These are phyloP conservation scores for Ophion ellenae DNA, from an alignment of 2,888 invertebrate species.

Conservation along the genomic window DNA sequence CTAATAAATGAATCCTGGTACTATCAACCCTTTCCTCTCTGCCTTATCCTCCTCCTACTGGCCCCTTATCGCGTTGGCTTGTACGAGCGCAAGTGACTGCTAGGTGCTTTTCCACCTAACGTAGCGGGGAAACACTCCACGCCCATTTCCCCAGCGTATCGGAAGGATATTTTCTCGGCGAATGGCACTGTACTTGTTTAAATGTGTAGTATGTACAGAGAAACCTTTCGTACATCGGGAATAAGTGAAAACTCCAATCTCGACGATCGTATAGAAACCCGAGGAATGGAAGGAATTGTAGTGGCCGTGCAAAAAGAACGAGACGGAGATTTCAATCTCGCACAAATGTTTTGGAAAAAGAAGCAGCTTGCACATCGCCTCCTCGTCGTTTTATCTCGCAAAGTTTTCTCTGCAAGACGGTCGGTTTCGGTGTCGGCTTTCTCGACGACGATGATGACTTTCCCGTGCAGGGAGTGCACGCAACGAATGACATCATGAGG, in stretches of 20 bases:
- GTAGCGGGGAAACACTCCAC: conserved; percentile 47
- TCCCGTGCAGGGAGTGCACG: no score
- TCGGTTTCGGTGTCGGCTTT: no score
- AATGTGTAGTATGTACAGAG: background rate
- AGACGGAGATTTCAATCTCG: conserved; percentile 6
- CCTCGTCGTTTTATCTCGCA: no score
- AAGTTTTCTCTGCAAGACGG: no score
- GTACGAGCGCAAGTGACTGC: conserved; percentile 10
- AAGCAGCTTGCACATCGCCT: no score
- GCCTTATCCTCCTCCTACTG: no score
- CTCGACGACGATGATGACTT: no score
- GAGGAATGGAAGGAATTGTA: conserved; percentile 26
- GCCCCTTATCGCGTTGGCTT: background rate
- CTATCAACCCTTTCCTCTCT: conserved; percentile 1
- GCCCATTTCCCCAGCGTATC: conserved; percentile 63
- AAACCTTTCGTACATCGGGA: conserved; percentile 15
- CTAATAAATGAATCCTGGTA: conserved; percentile 61
- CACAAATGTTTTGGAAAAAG: conserved; percentile 7
- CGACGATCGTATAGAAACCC: conserved; percentile 22
- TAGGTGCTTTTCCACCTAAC: conserved; percentile 37
- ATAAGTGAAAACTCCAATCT: conserved; percentile 58
- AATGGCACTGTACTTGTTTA: conserved; percentile 2
- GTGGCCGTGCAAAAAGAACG: background rate
- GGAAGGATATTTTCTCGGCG: conserved; percentile 22
- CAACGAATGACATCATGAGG: no score